A percentile compares a stretch with the other conserved stretches of the same genome.
Conservation (phyloP, 2,888 invertebrate genomes). For the Gibbula magus region DNA sequence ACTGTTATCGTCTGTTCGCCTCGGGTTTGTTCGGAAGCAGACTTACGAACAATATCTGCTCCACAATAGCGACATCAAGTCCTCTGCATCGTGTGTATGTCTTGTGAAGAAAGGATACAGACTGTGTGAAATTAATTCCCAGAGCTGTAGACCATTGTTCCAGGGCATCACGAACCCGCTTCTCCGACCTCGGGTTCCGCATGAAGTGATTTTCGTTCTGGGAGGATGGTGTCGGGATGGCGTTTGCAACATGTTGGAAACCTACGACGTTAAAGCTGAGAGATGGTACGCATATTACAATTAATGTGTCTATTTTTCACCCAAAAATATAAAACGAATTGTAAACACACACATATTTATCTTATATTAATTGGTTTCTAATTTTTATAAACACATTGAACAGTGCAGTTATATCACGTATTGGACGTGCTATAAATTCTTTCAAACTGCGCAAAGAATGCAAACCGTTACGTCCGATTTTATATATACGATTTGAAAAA, state of each 20-base stretch:
- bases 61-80: slow-evolving; percentile 32
- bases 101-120: slow-evolving; percentile 27
- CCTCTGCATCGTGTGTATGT: slow-evolving; percentile 31
- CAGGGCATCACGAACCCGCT: slow-evolving; percentile 40
- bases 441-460: too few species aligned
- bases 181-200: slow-evolving; percentile 83
- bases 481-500: too few species aligned
- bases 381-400: too few species aligned
- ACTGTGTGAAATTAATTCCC: slow-evolving; percentile 11
- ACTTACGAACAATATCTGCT: slow-evolving; percentile 34
- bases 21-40: slow-evolving; percentile 48
- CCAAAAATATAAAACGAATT: too few species aligned
- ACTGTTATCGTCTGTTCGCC: slow-evolving; percentile 59
- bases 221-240: slow-evolving; percentile 86
- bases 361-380: too few species aligned
- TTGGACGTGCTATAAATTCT: too few species aligned
- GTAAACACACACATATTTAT: too few species aligned
- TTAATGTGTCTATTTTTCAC: too few species aligned
- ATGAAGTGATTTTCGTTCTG: slow-evolving; percentile 90
- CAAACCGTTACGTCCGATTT: too few species aligned
- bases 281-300: slow-evolving; percentile 78
- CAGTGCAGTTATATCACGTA: too few species aligned
- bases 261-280: slow-evolving; percentile 78
- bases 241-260: slow-evolving; percentile 77
- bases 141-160: slow-evolving; percentile 14